Conservation (phyloP, 2,797 vertebrate species). For the Lutjanus argentimaculatus region DNA sequence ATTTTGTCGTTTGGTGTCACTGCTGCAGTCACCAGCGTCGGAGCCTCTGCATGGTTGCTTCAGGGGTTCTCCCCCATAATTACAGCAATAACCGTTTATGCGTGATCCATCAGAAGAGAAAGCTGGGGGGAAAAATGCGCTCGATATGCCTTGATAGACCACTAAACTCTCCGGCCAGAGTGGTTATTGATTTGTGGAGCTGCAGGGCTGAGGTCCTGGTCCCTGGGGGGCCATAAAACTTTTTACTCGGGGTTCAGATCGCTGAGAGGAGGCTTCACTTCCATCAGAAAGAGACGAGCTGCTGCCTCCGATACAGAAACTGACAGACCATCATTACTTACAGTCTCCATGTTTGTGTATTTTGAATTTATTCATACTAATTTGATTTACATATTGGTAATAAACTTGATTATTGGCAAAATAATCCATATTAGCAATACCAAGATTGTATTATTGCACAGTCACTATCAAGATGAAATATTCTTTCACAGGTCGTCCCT, state of each 20-base stretch:
- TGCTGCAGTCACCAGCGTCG: neutral
- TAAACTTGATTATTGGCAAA: too few relatives aligned
- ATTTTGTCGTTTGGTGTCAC: neutral
- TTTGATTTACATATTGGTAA: neutral
- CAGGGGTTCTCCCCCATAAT: constrained; percentile 13
- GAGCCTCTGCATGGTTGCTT: neutral
- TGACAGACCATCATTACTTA: neutral
- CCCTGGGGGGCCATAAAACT: constrained; percentile 33
- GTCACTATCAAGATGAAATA: too few relatives aligned
- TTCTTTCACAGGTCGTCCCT: neutral
- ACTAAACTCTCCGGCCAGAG: constrained; percentile 1
- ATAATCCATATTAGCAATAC: too few relatives aligned
- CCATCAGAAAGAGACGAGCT: constrained; percentile 18
- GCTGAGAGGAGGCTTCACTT: constrained; percentile 16
- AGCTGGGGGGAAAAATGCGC: neutral
- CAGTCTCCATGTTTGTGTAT: neutral
- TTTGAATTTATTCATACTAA: neutral
- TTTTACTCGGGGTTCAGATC: constrained; percentile 22
- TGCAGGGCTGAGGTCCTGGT: constrained; percentile 26
- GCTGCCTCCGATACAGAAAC: neutral
- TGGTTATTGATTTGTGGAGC: constrained; percentile 38
- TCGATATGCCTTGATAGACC: constrained; percentile 15
- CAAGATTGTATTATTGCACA: neutral
- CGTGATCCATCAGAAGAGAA: constrained; percentile 25
- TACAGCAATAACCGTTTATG: constrained; percentile 37